A percentile compares a stretch with the other conserved stretches of the same genome.
phyloP scores from a whole-genome alignment of 37 sponge, comb jelly and placozoan genomes.

The Cliona cf. orientalis region DNA sequence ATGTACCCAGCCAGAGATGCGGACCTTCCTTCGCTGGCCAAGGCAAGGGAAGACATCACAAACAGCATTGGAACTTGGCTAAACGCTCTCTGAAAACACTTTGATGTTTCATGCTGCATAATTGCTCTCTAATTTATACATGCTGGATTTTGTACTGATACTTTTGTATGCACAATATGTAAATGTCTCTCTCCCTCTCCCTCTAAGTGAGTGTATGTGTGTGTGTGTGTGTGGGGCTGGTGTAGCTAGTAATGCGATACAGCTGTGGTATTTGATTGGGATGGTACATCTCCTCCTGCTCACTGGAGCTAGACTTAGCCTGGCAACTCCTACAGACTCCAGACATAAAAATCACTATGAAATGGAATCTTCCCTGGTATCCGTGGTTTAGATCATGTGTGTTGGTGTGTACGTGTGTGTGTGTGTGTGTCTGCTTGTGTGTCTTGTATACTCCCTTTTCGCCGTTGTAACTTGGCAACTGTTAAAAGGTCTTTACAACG shows the following conservation, averaged over 20 bases:
- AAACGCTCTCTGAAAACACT: neutral
- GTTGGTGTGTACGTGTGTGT: conserved; percentile 20
- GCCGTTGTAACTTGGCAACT: neutral
- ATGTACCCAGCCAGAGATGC: conserved; percentile 80
- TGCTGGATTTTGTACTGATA: too few relatives aligned
- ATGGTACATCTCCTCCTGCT: too few relatives aligned
- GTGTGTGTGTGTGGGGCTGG: too few relatives aligned
- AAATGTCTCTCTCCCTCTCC: neutral
- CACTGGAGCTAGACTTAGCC: neutral
- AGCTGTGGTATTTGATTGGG: too few relatives aligned
- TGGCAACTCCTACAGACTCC: neutral
- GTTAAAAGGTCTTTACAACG: too few relatives aligned
- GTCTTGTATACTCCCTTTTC: neutral
- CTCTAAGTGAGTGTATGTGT: neutral
- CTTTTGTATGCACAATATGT: too few relatives aligned
- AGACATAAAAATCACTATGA: too few relatives aligned
- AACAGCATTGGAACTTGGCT: conserved; percentile 30
- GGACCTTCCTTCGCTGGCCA: conserved; percentile 48
- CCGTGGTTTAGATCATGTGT: conserved; percentile 13
- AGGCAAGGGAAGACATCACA: conserved; percentile 48
- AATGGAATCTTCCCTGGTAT: too few relatives aligned
- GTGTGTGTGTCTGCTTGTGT: neutral
- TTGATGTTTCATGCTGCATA: neutral
- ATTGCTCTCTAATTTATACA: neutral
- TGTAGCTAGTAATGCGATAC: conserved; percentile 1